Percentiles rank a stretch among this genome's conserved stretches.
Evolutionary conservation across 2,888 invertebrate species (phyloP).

Genomic region (Anodontia alba): DNA sequence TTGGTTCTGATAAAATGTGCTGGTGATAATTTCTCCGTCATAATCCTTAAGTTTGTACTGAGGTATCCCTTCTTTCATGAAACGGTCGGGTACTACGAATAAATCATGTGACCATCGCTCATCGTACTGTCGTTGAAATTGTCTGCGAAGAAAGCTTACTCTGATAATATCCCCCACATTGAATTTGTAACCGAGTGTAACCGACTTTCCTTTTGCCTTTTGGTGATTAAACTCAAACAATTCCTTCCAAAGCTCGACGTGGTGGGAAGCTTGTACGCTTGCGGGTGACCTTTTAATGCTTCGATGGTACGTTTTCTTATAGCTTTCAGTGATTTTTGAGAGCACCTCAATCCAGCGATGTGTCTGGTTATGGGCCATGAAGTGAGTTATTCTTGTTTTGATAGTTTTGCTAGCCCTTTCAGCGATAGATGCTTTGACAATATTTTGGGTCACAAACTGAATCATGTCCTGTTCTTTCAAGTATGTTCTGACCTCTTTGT

Average conservation of each 20-base stretch:
- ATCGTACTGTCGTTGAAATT: slow-evolving; percentile 41
- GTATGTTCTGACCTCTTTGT: slow-evolving; percentile 30
- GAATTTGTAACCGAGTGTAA: slow-evolving; percentile 21
- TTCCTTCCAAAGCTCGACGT: slow-evolving; percentile 35
- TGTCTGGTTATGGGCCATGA: too few species aligned
- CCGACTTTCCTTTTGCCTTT: background rate
- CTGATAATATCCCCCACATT: slow-evolving; percentile 46
- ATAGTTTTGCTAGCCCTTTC: slow-evolving; percentile 45
- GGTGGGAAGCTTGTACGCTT: slow-evolving; percentile 35
- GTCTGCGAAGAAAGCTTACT: slow-evolving; percentile 18
- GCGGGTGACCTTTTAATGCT: slow-evolving; percentile 43
- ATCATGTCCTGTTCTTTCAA: slow-evolving; percentile 23
- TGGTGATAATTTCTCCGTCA: slow-evolving; percentile 22
- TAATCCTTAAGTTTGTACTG: too few species aligned
- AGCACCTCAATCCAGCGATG: too few species aligned
- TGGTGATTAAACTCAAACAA: background rate
- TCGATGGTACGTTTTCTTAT: slow-evolving; percentile 50
- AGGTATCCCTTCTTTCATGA: too few species aligned
- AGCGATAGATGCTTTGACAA: slow-evolving; percentile 39
- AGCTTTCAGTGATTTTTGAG: slow-evolving; percentile 36
- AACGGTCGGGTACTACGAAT: slow-evolving; percentile 34
- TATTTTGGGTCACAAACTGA: slow-evolving; percentile 45
- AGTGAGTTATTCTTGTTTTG: slow-evolving; percentile 37
- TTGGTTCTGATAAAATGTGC: slow-evolving; percentile 46
- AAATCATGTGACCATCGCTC: slow-evolving; percentile 43